Evolutionary conservation across 2,113 vertebrate species (phyloP).

Genomic region (Apeltes quadracus): DNA sequence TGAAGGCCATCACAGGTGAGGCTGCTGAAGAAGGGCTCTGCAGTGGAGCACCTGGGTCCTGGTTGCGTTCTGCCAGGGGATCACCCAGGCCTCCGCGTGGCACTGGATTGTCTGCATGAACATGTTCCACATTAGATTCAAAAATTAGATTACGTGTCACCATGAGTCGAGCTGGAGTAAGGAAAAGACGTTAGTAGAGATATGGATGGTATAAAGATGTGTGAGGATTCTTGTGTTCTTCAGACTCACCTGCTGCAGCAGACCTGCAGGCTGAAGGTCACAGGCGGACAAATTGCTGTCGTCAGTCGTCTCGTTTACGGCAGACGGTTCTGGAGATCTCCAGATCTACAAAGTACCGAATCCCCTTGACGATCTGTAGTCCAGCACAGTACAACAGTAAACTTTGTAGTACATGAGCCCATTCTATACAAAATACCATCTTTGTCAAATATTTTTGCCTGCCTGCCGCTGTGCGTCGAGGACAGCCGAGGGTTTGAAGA

Average conservation of each 20-base stretch:
- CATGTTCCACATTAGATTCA: too few species aligned
- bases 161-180: too few species aligned
- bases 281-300: slow-evolving; percentile 53
- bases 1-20: not conserved
- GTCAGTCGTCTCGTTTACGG: slow-evolving; percentile 45
- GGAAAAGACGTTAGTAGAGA: too few species aligned
- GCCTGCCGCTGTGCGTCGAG: slow-evolving; percentile 73
- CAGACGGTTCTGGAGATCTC: slow-evolving; percentile 77
- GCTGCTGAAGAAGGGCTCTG: not conserved
- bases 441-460: not conserved
- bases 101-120: slow-evolving; percentile 72
- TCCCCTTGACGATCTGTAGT: slow-evolving; percentile 71
- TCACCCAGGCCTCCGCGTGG: slow-evolving; percentile 67
- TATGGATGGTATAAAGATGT: too few species aligned
- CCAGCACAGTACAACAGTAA: not conserved
- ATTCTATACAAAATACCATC: too few species aligned
- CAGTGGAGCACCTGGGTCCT: slow-evolving; percentile 54
- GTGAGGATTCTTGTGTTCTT: too few species aligned
- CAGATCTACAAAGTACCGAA: slow-evolving; percentile 66
- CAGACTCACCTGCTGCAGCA: slow-evolving; percentile 70
- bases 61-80: slow-evolving; percentile 65
- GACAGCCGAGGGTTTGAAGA: slow-evolving; percentile 70
- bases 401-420: not conserved
- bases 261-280: slow-evolving; percentile 62
- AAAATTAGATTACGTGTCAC: too few species aligned